A percentile compares a stretch with the other conserved stretches of the same genome.
phyloP scores from a whole-genome alignment of 2,797 vertebrate species.

The Pangasius larnaudii region DNA sequence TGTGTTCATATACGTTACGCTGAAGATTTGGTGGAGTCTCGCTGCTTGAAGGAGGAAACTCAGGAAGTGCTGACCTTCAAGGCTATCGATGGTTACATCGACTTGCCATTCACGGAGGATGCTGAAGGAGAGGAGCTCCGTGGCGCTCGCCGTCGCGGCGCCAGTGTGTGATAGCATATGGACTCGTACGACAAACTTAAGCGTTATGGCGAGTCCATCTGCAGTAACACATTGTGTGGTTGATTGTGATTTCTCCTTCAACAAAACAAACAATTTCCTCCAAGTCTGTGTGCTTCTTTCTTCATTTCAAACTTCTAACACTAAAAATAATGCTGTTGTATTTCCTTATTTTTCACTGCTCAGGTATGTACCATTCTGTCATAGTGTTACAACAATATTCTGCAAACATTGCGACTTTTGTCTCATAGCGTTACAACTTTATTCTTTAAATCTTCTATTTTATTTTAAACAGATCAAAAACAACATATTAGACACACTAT shows the following conservation, averaged over 20 bases:
- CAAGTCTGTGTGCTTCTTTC: neutral
- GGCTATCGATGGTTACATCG: neutral
- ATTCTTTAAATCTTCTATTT: neutral
- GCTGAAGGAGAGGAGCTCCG: neutral
- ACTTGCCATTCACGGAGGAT: neutral
- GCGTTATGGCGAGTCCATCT: neutral
- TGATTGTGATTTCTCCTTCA: neutral
- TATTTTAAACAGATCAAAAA: neutral
- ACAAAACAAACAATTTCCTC: neutral
- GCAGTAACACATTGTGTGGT: neutral
- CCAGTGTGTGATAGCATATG: neutral
- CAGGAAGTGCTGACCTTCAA: neutral
- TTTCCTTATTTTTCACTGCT: neutral
- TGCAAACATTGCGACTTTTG: neutral
- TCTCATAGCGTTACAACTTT: neutral
- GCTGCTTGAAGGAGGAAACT: neutral
- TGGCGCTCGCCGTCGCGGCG: neutral
- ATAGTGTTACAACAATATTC: neutral
- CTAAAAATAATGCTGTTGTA: neutral
- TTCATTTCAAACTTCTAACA: neutral
- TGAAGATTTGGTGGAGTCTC: neutral
- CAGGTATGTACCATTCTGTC: too few species aligned
- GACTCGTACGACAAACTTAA: neutral
- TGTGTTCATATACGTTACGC: neutral
- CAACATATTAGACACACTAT: neutral